Percentiles rank a stretch among this genome's conserved stretches.
Conservation (phyloP, 1,140 invertebrate genomes). For the Panagrolaimus sp. region DNA sequence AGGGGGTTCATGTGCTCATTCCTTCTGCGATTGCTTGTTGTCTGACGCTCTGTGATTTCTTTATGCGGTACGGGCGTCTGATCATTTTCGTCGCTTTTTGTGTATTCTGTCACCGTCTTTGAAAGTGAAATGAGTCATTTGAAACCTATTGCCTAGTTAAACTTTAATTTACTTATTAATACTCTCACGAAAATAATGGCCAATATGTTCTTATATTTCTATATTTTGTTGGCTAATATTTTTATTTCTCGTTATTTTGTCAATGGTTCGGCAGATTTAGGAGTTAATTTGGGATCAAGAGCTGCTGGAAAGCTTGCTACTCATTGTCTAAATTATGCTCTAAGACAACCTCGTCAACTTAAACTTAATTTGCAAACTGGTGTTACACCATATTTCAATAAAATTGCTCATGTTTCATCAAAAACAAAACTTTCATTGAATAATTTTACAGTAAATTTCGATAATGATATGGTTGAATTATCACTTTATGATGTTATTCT, state of each 20-base stretch:
- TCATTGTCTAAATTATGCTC: constrained; percentile 21
- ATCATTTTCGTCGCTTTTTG: constrained; percentile 1
- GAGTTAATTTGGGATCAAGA: constrained; percentile 11
- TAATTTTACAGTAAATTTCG: constrained; percentile 21
- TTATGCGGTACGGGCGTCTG: background rate
- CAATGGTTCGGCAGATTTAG: background rate
- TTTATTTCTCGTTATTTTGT: too few species aligned
- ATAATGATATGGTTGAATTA: constrained; percentile 24
- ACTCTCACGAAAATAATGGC: too few species aligned
- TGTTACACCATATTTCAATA: constrained; percentile 27
- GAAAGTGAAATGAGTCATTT: constrained; percentile 13
- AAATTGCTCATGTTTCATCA: constrained; percentile 26
- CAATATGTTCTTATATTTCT: too few species aligned
- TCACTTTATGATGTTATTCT: constrained; percentile 22
- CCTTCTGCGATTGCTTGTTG: background rate
- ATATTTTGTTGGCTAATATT: too few species aligned
- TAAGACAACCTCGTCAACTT: constrained; percentile 25
- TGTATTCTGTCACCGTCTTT: background rate
- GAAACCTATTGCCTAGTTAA: too few species aligned
- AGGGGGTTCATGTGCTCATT: background rate
- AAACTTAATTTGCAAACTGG: constrained; percentile 20
- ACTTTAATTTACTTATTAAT: too few species aligned
- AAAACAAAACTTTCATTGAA: constrained; percentile 17
- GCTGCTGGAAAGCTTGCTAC: constrained; percentile 23
- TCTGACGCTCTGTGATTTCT: background rate